Conservation (phyloP, 2,113 vertebrate genomes). For the Zosterops pallidus region DNA sequence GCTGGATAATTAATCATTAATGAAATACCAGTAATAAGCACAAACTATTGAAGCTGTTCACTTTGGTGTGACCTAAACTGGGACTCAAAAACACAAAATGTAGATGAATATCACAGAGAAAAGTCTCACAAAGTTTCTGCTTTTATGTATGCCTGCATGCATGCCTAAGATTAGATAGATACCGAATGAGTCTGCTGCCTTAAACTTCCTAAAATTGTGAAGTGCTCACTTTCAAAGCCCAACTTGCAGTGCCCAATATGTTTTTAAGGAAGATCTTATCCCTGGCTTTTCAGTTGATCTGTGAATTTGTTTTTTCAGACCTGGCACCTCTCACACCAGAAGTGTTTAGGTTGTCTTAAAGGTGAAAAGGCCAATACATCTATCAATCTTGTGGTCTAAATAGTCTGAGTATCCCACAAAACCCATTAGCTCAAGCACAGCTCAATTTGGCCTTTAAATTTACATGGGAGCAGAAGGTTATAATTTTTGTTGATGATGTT, state of each 20-base stretch:
- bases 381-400: conserved; percentile 2
- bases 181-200: not conserved
- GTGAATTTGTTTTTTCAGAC: not conserved
- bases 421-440: not conserved
- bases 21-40: not conserved
- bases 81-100: not conserved
- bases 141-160: not conserved
- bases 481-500: conserved; percentile 16
- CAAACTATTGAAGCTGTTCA: not conserved
- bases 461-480: not conserved
- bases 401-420: conserved; percentile 10
- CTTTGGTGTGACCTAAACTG: not conserved
- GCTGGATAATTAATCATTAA: not conserved
- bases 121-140: not conserved
- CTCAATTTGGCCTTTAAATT: not conserved
- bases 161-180: not conserved
- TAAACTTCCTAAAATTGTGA: not conserved
- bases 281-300: not conserved
- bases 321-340: not conserved
- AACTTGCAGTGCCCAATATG: not conserved
- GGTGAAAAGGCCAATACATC: not conserved
- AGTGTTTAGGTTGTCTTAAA: not conserved
- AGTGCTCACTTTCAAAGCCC: not conserved
- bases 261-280: not conserved
- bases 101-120: not conserved